Conservation (phyloP, 2,797 vertebrate genomes). For the Naso thynnoides region DNA sequence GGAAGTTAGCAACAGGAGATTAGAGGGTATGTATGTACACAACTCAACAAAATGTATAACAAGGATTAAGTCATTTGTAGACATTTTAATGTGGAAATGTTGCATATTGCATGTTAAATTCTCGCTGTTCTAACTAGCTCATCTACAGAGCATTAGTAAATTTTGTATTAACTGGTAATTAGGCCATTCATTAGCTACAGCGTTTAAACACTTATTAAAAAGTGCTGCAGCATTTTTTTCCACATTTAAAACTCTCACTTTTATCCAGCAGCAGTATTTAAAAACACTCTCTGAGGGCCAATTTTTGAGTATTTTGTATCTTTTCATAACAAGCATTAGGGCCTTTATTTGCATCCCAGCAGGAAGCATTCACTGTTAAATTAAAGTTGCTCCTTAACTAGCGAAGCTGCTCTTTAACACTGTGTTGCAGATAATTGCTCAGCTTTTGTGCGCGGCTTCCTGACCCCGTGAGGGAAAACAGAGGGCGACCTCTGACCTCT, state of each 20-base stretch:
- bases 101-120: no score
- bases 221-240: background rate
- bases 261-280: conserved; percentile 25
- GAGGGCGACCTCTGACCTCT: conserved; percentile 71
- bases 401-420: conserved; percentile 57
- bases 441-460: conserved; percentile 71
- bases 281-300: conserved; percentile 32
- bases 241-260: conserved; percentile 25
- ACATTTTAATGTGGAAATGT: no score
- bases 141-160: conserved; percentile 1
- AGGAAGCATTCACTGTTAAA: conserved; percentile 55
- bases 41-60: no score
- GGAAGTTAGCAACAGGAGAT: no score
- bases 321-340: conserved; percentile 54
- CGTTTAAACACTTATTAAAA: background rate
- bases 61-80: no score
- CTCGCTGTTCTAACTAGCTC: no score
- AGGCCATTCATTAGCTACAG: conserved; percentile 1
- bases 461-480: conserved; percentile 71
- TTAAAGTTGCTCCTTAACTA: conserved; percentile 62
- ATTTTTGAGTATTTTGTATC: conserved; percentile 44
- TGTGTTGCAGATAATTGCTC: conserved; percentile 72
- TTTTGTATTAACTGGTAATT: background rate
- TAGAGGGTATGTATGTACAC: no score
- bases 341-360: conserved; percentile 66